phyloP scores from a whole-genome alignment of 2,113 vertebrate genomes.

The Bucco capensis region DNA sequence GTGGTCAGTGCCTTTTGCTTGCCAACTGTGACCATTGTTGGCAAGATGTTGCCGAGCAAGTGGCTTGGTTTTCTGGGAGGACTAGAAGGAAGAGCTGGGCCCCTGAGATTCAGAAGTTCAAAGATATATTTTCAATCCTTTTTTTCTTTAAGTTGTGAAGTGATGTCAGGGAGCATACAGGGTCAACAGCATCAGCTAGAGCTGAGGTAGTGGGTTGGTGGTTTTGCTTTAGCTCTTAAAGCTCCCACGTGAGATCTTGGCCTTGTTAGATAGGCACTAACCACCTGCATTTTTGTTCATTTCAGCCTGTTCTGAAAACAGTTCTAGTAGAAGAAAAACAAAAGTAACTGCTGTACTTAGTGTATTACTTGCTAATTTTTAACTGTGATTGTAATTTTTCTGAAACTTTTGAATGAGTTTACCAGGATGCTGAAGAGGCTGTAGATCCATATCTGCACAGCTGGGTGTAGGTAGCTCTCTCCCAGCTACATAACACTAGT shows the following conservation, averaged over 20 bases:
- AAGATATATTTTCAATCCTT: constrained; percentile 13
- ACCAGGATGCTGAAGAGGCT: background rate
- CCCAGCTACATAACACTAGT: background rate
- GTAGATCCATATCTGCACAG: background rate
- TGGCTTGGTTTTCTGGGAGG: background rate
- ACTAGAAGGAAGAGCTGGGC: background rate
- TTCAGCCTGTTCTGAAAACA: background rate
- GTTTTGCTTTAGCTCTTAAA: background rate
- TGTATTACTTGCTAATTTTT: background rate
- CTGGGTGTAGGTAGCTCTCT: constrained; percentile 34
- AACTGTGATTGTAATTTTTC: background rate
- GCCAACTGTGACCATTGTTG: background rate
- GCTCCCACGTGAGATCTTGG: background rate
- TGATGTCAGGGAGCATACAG: background rate
- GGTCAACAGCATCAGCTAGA: constrained; percentile 4
- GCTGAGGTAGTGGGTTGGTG: background rate
- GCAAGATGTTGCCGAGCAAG: background rate
- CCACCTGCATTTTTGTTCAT: background rate
- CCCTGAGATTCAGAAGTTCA: constrained; percentile 9
- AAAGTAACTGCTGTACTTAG: background rate
- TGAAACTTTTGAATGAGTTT: background rate
- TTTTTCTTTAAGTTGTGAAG: background rate
- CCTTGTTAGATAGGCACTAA: background rate
- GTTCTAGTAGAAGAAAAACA: background rate
- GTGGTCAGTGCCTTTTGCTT: background rate